Evolutionary conservation across 2,888 invertebrate genomes (phyloP), one percentile per base, ranked within the genome.

Genomic region (Eumerus sabulonum): DNA sequence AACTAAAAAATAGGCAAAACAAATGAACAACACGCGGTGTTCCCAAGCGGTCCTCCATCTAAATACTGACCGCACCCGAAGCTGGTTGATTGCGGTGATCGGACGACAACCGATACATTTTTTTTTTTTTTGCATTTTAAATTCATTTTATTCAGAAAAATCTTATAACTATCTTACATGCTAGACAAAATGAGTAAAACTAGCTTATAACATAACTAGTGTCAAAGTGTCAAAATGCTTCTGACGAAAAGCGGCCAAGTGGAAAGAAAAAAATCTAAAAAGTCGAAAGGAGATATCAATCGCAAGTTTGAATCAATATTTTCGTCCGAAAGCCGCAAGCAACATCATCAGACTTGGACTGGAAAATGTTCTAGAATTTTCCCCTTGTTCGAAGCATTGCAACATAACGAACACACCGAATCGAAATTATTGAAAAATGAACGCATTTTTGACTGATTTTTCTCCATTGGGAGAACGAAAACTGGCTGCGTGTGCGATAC

Each of bases 401-500:
- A n/a, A n/a, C n/a, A n/a, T n/a, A n/a, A n/a, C n/a, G n/a, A n/a
- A n/a, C n/a, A n/a, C n/a, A n/a, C n/a, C n/a, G n/a, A 51, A 9
- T 5, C 16, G 42, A 48, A 64, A 16, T 36, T 14, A 38, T 16
- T 16, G 50, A 35, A 48, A 47, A 13, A 79, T 79, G 79, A 70
- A 68, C 74, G 79, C 70, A 38, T 79, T 68, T 64, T 48, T 79
- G 5, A 74, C 68, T 56, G 79, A 79, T 60, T 63, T 74, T 42
- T 79, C 74, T 27, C 63, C 57, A 18, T 12, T 74, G 60, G 84
- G 85, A 17, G 92, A 92, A 90, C 91, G 92, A 87, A 93, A 91
- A 90, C 86, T 93, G 85, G 91, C 92, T 82, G 92, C 93, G 85
- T 93, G 92, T 90, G 89, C 93, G 87, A 89, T 93, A 85, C 89